These are phyloP conservation scores for Hemibagrus guttatus DNA, from an alignment of 2,797 vertebrate species.

Conservation along the genomic window DNA sequence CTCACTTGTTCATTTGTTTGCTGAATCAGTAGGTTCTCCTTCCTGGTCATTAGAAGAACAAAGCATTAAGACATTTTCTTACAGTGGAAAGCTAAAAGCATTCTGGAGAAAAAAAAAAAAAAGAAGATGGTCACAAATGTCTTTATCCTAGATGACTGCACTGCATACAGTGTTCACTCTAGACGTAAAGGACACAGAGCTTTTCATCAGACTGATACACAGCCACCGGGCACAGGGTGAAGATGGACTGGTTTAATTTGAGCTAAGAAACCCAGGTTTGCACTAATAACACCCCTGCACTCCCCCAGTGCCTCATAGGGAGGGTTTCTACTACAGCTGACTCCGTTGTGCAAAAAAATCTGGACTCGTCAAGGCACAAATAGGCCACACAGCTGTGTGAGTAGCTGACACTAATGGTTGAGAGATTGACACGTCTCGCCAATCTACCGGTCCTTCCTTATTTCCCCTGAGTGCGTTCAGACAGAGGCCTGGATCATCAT, in stretches of 20 bases:
- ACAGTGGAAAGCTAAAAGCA: not conserved
- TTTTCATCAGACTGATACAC: conserved; percentile 36
- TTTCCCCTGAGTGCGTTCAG: conserved; percentile 31
- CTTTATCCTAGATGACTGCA: conserved; percentile 17
- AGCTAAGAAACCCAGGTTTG: conserved; percentile 45
- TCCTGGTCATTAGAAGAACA: conserved; percentile 20
- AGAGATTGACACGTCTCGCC: conserved; percentile 42
- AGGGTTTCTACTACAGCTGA: conserved; percentile 25
- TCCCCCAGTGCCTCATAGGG: conserved; percentile 12
- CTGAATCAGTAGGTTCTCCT: conserved; percentile 1
- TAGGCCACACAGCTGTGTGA: conserved; percentile 24
- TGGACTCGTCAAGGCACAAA: not conserved
- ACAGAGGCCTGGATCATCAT: conserved; percentile 29
- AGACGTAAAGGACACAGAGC: conserved; percentile 21
- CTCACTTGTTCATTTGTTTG: conserved; percentile 38
- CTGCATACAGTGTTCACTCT: conserved; percentile 23
- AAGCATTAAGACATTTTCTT: not conserved
- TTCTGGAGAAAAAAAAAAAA: not conserved
- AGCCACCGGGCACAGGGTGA: conserved; percentile 28
- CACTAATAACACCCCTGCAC: conserved; percentile 40
- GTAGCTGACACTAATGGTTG: conserved; percentile 41
- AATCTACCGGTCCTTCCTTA: conserved; percentile 35
- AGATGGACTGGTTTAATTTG: conserved; percentile 60
- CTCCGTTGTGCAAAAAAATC: conserved; percentile 15
- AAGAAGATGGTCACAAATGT: conserved; percentile 10